Conservation (phyloP, 2,113 vertebrate species). For the Genyomyrus donnyi region DNA sequence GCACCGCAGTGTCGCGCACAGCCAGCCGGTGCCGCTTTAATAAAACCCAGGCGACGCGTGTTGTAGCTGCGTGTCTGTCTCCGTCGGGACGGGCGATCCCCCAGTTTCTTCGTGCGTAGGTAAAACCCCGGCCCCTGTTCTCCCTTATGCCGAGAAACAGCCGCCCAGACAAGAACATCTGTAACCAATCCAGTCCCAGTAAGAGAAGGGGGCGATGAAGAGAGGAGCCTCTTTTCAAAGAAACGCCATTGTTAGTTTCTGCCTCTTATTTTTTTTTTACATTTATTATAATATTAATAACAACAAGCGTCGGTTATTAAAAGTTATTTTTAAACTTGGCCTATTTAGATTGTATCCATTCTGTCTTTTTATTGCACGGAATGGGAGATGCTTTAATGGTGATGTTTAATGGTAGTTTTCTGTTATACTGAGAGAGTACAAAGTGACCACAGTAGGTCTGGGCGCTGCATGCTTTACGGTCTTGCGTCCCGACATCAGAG, state of each 20-base stretch:
- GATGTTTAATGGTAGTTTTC: not conserved
- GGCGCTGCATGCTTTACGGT: not conserved
- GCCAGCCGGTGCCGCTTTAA: not conserved
- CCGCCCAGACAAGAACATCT: conserved; percentile 30
- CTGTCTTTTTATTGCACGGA: not conserved
- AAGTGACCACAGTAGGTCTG: not conserved
- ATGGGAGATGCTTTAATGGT: not conserved
- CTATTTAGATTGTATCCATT: not conserved
- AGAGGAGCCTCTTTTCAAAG: conserved; percentile 24
- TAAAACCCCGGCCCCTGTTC: not conserved
- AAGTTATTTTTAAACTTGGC: not conserved
- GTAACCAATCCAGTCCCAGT: conserved; percentile 49
- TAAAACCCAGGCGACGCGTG: not conserved
- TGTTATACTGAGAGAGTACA: not conserved
- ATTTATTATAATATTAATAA: not conserved
- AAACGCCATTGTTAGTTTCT: not conserved
- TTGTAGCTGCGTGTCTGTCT: not conserved
- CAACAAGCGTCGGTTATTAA: not conserved
- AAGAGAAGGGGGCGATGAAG: conserved; percentile 22
- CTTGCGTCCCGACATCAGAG: not conserved
- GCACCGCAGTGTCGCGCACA: no score
- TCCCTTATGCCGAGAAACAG: not conserved
- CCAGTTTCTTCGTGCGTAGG: not conserved
- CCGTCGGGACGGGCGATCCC: not conserved
- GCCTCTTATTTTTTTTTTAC: not conserved